Conservation (phyloP, 2,888 invertebrate species). For the Bugula neritina region DNA sequence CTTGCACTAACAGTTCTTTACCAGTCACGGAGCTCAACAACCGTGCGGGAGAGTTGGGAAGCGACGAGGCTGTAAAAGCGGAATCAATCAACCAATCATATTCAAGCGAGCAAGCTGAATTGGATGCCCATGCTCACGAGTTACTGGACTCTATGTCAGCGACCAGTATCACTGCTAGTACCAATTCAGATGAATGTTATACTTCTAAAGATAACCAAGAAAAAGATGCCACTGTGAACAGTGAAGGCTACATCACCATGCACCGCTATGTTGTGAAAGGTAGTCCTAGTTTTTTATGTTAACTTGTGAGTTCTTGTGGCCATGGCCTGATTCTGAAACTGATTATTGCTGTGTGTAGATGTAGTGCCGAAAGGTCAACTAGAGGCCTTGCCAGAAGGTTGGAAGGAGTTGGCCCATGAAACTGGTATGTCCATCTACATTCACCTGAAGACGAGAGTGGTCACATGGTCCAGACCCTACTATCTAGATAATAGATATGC, state of each 20-base stretch:
- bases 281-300: neutral
- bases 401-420: conserved; percentile 6
- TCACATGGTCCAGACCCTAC: conserved; percentile 21
- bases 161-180: neutral
- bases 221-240: no score
- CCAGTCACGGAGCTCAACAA: no score
- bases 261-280: neutral
- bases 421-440: neutral
- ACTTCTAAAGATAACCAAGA: neutral
- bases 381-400: conserved; percentile 10
- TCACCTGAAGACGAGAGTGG: conserved; percentile 1
- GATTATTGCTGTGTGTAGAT: neutral
- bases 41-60: no score
- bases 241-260: neutral
- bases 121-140: conserved; percentile 6
- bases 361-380: neutral
- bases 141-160: conserved; percentile 1
- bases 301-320: neutral
- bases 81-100: neutral
- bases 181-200: neutral
- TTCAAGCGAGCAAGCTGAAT: neutral
- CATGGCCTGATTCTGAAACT: neutral
- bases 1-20: no score
- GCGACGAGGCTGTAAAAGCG: no score
- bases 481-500: conserved; percentile 8